Conservation (phyloP, 2,888 invertebrate genomes). For the Eudemis profundana region DNA sequence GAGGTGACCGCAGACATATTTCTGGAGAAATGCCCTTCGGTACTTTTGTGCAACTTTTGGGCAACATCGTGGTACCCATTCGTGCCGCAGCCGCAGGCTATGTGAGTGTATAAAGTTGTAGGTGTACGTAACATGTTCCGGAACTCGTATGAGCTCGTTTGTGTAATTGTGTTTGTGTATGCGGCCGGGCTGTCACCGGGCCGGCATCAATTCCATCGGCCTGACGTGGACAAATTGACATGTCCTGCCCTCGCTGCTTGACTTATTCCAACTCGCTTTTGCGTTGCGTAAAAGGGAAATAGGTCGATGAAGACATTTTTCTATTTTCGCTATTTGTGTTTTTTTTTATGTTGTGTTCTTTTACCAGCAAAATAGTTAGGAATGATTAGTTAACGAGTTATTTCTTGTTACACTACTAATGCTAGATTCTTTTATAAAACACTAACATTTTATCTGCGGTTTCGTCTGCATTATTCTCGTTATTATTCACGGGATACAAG, state of each 20-base stretch:
- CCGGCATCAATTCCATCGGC: conserved; percentile 52
- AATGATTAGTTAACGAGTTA: too few relatives aligned
- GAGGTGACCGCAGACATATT: too few relatives aligned
- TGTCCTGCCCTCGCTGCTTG: conserved; percentile 56
- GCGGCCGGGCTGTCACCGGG: conserved; percentile 48
- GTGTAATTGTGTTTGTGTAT: conserved; percentile 58
- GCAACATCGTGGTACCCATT: too few relatives aligned
- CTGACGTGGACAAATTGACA: conserved; percentile 70
- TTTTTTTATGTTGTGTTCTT: not conserved
- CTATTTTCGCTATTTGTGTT: conserved; percentile 17
- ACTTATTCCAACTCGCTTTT: conserved; percentile 42
- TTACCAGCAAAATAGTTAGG: not conserved
- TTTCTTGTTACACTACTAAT: too few relatives aligned
- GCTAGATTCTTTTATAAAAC: too few relatives aligned
- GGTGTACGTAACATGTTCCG: conserved; percentile 42
- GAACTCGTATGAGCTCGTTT: conserved; percentile 52
- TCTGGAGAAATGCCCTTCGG: too few relatives aligned
- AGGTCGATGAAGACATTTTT: conserved; percentile 41
- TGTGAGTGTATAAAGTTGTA: not conserved
- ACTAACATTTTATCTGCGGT: too few relatives aligned
- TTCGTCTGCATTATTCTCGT: too few relatives aligned
- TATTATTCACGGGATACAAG: too few relatives aligned
- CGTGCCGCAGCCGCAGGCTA: not conserved
- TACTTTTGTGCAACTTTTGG: too few relatives aligned
- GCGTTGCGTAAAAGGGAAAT: conserved; percentile 36